Evolutionary conservation across 2,113 vertebrate genomes (phyloP), one percentile per base, ranked within the genome.

Genomic region (Catagonus wagneri): DNA sequence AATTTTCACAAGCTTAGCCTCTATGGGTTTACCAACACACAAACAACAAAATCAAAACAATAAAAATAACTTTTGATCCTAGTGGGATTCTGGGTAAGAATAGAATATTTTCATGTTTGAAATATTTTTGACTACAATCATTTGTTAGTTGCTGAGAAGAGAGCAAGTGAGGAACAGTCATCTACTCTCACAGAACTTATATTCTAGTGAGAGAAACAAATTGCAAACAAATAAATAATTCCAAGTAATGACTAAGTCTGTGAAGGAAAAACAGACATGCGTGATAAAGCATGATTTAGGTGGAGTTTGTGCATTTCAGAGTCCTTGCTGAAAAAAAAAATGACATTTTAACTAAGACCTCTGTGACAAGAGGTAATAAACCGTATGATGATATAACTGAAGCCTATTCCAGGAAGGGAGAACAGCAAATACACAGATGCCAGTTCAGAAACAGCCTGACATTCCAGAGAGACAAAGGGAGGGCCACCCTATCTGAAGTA

Each of bases 1-100:
- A 83, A 65, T 95, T 92, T 96, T 20, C n/a, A 39, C 60, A 75
- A 78, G 83, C 16, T 72, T 74, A 89, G 22, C 1, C 6, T 84
- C 79, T 52, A 29, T 79, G 34, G 50, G 14, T 23, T 74, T 90
- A 60, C 10, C 27, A 60, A 83, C 7, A 91, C 22, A 91, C 3
- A 69, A 34, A n/a, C 15, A 60, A 78, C 32, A 66, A 95, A 79
- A 60, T 6, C 20, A 52, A 63, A 94, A 66, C 22, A 74, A 39
- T 9, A 85, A 58, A 76, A 76, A 81, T 25, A 74, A 29, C 19
- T 71, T 65, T 66, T 79, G 2, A 89, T 61, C 20, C 8, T 66
- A 85, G 13, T 80, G 8, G 34, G 14, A 74, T 72, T 56, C 7
- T 52, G 2, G 34, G 29, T 44, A 83, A 86, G 44, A 68, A 90